A percentile compares a stretch with the other conserved stretches of the same genome.
Evolutionary conservation across 2,113 vertebrate genomes (phyloP).

Genomic region (Menura novaehollandiae): DNA sequence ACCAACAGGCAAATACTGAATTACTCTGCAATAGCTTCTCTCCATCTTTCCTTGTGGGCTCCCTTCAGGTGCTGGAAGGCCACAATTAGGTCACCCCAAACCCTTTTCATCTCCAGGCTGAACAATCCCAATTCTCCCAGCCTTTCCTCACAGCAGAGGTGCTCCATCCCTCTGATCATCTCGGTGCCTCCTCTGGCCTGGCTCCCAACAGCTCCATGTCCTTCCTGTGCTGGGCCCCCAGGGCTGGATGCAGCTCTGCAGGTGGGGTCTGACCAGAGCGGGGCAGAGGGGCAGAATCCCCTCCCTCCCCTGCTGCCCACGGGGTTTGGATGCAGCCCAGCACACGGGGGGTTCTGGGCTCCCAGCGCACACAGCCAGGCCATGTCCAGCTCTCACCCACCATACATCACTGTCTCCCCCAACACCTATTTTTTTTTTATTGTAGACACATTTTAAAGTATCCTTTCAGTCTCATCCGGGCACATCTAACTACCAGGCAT

Average conservation of each 20-base stretch:
- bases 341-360: background rate
- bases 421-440: background rate
- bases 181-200: too few relatives aligned
- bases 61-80: background rate
- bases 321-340: background rate
- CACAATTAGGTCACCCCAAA: rapidly evolving
- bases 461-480: background rate
- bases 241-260: background rate
- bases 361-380: rapidly evolving
- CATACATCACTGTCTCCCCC: background rate
- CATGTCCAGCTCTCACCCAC: background rate
- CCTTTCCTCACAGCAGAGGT: background rate
- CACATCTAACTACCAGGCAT: background rate
- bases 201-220: background rate
- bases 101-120: background rate
- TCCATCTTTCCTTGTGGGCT: rapidly evolving
- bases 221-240: background rate
- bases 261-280: background rate
- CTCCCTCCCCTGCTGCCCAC: background rate
- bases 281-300: background rate
- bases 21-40: background rate
- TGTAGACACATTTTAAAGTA: background rate
- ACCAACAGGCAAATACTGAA: background rate
- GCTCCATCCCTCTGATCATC: background rate
- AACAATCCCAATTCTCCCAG: rapidly evolving